Conservation (phyloP, 2,113 vertebrate species). For the Marmota monax region DNA sequence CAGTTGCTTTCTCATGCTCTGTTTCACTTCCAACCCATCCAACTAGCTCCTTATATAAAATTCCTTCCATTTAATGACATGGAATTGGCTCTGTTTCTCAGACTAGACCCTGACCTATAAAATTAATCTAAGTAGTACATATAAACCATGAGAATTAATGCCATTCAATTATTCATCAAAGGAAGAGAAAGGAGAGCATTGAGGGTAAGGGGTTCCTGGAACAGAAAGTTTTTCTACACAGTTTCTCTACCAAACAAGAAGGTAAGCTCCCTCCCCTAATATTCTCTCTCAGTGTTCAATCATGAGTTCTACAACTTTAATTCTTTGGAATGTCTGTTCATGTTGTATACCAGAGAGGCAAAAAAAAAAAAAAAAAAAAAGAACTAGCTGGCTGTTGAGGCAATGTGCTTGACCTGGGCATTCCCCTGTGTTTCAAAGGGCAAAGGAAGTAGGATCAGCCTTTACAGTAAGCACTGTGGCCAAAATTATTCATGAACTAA, state of each 20-base stretch:
- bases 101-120: neutral
- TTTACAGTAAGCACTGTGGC: neutral
- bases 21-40: neutral
- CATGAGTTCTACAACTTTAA: neutral
- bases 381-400: neutral
- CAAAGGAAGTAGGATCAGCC: neutral
- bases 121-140: constrained; percentile 2
- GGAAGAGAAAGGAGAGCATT: neutral
- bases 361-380: neutral
- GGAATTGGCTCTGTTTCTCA: neutral
- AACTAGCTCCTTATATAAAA: neutral
- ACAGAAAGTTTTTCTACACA: neutral
- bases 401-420: neutral
- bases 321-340: neutral
- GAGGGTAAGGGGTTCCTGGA: neutral
- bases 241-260: neutral
- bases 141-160: neutral
- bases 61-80: neutral
- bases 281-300: neutral
- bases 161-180: neutral
- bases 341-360: neutral
- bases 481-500: constrained; percentile 4
- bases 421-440: neutral
- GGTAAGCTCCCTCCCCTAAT: neutral
- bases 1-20: constrained; percentile 6